Percentiles rank a stretch among this genome's conserved stretches.
Conservation (phyloP, 1,140 invertebrate species). For the Propsilocerus akamusi region DNA sequence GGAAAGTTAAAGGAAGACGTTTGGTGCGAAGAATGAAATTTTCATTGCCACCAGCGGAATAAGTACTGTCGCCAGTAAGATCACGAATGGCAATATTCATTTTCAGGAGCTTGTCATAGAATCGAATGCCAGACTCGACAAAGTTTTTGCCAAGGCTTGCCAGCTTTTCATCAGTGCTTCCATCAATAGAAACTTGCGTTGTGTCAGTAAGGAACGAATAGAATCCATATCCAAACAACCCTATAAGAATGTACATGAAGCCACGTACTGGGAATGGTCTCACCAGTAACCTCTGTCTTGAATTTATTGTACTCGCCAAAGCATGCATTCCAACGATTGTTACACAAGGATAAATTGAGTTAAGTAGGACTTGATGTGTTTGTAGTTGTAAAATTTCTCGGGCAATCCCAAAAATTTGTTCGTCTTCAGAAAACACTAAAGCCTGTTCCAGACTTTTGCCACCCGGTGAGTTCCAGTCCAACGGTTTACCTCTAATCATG, state of each 20-base stretch:
- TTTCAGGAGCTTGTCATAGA: constrained; percentile 48
- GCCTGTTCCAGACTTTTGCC: constrained; percentile 40
- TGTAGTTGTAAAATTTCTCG: constrained; percentile 41
- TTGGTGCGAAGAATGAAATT: constrained; percentile 39
- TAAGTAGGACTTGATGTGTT: constrained; percentile 30
- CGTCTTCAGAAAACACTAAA: constrained; percentile 47
- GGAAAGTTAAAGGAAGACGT: constrained; percentile 35
- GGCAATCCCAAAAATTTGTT: constrained; percentile 58
- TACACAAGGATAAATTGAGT: constrained; percentile 27
- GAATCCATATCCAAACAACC: constrained; percentile 31
- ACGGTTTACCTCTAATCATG: constrained; percentile 26
- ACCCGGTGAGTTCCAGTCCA: constrained; percentile 38
- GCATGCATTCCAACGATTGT: constrained; percentile 28
- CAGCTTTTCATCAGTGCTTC: constrained; percentile 36
- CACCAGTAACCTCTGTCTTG: constrained; percentile 31
- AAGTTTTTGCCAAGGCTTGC: constrained; percentile 36
- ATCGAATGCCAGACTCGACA: constrained; percentile 49
- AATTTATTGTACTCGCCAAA: constrained; percentile 28
- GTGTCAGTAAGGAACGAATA: constrained; percentile 45
- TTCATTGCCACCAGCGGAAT: constrained; percentile 47
- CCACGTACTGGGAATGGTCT: constrained; percentile 28
- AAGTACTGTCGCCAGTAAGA: constrained; percentile 38
- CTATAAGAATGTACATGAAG: constrained; percentile 33
- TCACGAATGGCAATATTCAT: constrained; percentile 50
- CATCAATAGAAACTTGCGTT: constrained; percentile 37